A percentile compares a stretch with the other conserved stretches of the same genome.
These are phyloP conservation scores for Hesperia comma DNA, from an alignment of 2,888 invertebrate genomes.

Conservation along the genomic window DNA sequence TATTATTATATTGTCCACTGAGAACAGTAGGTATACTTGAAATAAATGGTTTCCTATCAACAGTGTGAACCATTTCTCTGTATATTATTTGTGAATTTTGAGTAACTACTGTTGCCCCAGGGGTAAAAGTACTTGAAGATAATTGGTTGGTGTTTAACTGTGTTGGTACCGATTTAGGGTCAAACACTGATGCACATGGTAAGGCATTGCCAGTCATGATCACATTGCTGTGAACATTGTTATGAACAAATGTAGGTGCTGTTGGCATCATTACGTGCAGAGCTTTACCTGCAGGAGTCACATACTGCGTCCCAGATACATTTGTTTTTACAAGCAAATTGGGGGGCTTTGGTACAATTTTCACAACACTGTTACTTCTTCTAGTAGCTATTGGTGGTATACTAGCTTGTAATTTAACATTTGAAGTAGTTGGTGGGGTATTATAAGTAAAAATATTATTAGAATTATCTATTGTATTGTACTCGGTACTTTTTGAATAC, in stretches of 20 bases:
- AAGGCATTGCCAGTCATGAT: slow-evolving; percentile 64
- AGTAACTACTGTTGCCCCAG: slow-evolving; percentile 73
- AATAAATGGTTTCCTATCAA: slow-evolving; percentile 74
- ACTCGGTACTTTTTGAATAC: slow-evolving; percentile 75
- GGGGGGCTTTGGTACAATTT: slow-evolving; percentile 64
- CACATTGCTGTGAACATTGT: slow-evolving; percentile 74
- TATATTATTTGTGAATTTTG: slow-evolving; percentile 80
- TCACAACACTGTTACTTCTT: slow-evolving; percentile 62
- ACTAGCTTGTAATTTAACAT: slow-evolving; percentile 56
- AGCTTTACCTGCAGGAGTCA: slow-evolving; percentile 64
- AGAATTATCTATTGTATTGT: slow-evolving; percentile 60
- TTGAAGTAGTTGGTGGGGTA: slow-evolving; percentile 55
- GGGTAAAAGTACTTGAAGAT: slow-evolving; percentile 66
- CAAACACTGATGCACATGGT: slow-evolving; percentile 59
- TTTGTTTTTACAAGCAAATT: slow-evolving; percentile 73
- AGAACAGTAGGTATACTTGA: slow-evolving; percentile 69
- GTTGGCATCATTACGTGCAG: slow-evolving; percentile 69
- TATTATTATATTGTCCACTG: slow-evolving; percentile 57
- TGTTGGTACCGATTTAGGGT: slow-evolving; percentile 58
- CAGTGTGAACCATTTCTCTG: slow-evolving; percentile 76
- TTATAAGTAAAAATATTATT: slow-evolving; percentile 62
- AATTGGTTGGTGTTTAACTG: slow-evolving; percentile 63
- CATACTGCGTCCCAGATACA: slow-evolving; percentile 67
- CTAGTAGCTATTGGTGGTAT: slow-evolving; percentile 53
- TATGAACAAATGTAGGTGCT: slow-evolving; percentile 72